These are phyloP conservation scores for Callosobruchus maculatus DNA, from an alignment of 2,888 invertebrate species.

Conservation along the genomic window DNA sequence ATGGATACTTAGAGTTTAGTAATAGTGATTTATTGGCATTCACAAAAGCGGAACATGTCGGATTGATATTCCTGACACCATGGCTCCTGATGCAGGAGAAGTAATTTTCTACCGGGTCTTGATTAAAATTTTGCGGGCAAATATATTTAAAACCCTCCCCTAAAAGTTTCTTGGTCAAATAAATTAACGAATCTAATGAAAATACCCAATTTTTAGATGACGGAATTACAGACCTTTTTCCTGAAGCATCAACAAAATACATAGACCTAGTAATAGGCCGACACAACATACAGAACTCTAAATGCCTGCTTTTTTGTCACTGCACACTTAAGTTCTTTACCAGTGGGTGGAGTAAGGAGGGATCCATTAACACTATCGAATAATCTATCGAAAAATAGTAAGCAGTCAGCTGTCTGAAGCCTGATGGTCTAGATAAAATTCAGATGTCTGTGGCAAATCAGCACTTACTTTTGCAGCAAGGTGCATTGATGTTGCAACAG, in stretches of 20 bases:
- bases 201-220: constrained; percentile 12
- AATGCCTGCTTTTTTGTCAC: constrained; percentile 13
- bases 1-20: constrained; percentile 15
- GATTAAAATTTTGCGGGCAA: constrained; percentile 14
- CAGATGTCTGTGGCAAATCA: constrained; percentile 8
- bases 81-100: constrained; percentile 17
- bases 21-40: constrained; percentile 16
- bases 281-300: constrained; percentile 12
- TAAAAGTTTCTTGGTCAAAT: constrained; percentile 5
- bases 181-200: constrained; percentile 8
- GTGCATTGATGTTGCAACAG: constrained; percentile 14
- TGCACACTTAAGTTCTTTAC: constrained; percentile 10
- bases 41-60: constrained; percentile 16
- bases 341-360: constrained; percentile 1
- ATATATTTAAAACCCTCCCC: constrained; percentile 7
- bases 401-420: constrained; percentile 12
- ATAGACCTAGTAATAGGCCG: constrained; percentile 12
- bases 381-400: constrained; percentile 14
- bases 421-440: constrained; percentile 13
- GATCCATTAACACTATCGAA: constrained; percentile 16
- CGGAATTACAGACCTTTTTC: constrained; percentile 1
- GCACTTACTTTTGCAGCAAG: constrained; percentile 5
- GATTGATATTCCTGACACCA: constrained; percentile 17
- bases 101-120: constrained; percentile 20
- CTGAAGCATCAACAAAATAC: constrained; percentile 10